Conservation (phyloP, 2,888 invertebrate species). For the Zonitis immaculata region DNA sequence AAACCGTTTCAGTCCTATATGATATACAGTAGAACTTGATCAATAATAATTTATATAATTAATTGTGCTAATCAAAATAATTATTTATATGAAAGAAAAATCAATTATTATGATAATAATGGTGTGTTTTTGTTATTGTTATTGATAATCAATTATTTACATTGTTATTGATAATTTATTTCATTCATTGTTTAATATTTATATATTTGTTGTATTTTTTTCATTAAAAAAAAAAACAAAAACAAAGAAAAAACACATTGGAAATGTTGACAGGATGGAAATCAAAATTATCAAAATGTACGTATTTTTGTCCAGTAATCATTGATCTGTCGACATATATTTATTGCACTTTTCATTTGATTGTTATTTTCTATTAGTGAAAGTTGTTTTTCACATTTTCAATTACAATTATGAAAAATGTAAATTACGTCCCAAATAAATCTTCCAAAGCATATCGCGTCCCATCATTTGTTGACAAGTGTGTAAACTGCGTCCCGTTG, state of each 20-base stretch:
- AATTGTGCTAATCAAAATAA: not conserved
- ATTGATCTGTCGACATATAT: too few relatives aligned
- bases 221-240: not conserved
- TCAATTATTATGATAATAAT: not conserved
- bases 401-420: too few relatives aligned
- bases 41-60: too few relatives aligned
- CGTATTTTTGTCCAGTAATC: too few relatives aligned
- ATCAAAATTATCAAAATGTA: conserved; percentile 13
- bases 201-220: not conserved
- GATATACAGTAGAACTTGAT: too few relatives aligned
- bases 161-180: not conserved
- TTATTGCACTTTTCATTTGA: not conserved
- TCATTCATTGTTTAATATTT: not conserved
- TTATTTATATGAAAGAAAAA: too few relatives aligned
- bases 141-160: not conserved
- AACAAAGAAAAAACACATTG: too few relatives aligned
- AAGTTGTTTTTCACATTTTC: too few relatives aligned
- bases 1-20: not conserved
- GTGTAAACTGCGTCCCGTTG: too few relatives aligned
- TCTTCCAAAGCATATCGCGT: too few relatives aligned
- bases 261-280: conserved; percentile 17
- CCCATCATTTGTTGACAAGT: too few relatives aligned
- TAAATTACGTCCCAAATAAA: too few relatives aligned
- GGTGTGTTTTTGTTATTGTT: not conserved
- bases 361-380: not conserved